Evolutionary conservation across 2,797 vertebrate genomes (phyloP), one percentile per base, ranked within the genome.

Genomic region (Eutrigla gurnardus): DNA sequence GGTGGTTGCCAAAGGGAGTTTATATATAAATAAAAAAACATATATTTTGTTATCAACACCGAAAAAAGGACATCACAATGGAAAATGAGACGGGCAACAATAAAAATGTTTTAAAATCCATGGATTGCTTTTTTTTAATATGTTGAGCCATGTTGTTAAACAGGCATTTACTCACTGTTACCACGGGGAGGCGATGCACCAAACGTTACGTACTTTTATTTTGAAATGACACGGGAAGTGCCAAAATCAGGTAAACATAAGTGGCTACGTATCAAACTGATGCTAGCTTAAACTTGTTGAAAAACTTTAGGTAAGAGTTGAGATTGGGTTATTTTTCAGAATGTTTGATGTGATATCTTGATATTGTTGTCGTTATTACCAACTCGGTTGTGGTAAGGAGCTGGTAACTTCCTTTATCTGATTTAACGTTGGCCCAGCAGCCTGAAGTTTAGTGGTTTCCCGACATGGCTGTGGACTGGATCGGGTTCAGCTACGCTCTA

Each of bases 401-500:
- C 0, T n/a, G 17, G 0, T 50, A 12, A 12, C 18, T 4, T 43
- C 6, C 0, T 1, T 65, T 5, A 2, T 7, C 0, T 1, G 8
- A 15, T 0, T 25, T 14, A 3, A 25, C 25, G 25, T 25, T 25
- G 25, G 25, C 25, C 25, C 37, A n/a, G 15, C 54, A 12, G 37
- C 2, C n/a, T 10, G 4, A 0, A 5, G 25, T 36, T 5, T 17
- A 25, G 4, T 12, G 60, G 32, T 15, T 0, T 17, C 0, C 12
- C 11, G 42, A 25, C 55, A 96, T 97, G 95, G 89, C 94, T 76
- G 81, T 94, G 32, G 96, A 97, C 84, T 97, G 95, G 96, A 9
- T 96, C 57, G 96, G 96, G 5, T 96, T 95, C 71, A 78, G 93
- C 35, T 98, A 97, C 53, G 94, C 96, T 40, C 94, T 93, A 8